Conservation (phyloP, 2,113 vertebrate species). For the Mungos mungo region DNA sequence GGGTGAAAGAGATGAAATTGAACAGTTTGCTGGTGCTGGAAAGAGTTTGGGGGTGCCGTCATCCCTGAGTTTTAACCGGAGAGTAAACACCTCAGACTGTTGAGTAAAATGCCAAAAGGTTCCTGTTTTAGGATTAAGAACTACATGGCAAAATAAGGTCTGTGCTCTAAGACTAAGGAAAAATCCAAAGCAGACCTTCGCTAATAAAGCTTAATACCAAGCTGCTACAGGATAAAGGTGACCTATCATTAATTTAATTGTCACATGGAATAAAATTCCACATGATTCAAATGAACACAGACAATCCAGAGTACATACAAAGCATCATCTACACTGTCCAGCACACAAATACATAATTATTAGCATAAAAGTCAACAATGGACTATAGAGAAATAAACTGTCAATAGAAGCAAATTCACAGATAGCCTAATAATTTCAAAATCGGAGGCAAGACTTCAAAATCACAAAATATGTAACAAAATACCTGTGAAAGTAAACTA, state of each 20-base stretch:
- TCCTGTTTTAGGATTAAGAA: background rate
- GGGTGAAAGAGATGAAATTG: background rate
- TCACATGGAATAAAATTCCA: background rate
- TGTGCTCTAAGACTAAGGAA: background rate
- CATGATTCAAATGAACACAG: background rate
- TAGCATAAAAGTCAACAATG: background rate
- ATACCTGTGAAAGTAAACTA: background rate
- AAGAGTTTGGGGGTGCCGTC: background rate
- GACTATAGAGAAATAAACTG: background rate
- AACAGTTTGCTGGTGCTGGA: background rate
- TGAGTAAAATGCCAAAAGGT: background rate
- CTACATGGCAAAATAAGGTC: background rate
- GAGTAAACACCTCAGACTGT: background rate
- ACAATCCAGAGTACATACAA: background rate
- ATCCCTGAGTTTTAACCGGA: background rate
- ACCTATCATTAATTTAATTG: background rate
- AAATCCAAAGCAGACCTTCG: background rate
- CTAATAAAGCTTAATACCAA: background rate
- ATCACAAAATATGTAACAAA: background rate
- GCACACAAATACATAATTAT: background rate
- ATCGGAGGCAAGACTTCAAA: background rate
- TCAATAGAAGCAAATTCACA: background rate
- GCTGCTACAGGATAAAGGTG: background rate
- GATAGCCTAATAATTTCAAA: background rate
- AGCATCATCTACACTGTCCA: background rate